These are phyloP conservation scores for Anoncus sp. DNA, from an alignment of 2,888 invertebrate species.

Conservation along the genomic window DNA sequence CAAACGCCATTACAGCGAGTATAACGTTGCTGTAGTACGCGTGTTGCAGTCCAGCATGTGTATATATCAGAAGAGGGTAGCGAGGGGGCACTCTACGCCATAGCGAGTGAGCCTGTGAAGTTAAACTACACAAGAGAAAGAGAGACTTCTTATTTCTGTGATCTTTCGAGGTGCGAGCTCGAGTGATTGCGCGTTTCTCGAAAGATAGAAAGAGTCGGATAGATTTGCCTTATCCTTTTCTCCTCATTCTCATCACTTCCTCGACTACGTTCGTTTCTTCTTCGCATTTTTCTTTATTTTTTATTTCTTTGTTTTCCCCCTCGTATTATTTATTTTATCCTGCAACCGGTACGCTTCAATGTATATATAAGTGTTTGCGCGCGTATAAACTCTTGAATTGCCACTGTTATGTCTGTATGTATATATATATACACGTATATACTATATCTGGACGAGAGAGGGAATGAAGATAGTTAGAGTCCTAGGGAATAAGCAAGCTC, in stretches of 20 bases:
- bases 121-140: constrained; percentile 41
- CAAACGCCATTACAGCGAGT: constrained; percentile 66
- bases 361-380: constrained; percentile 21
- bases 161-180: constrained; percentile 28
- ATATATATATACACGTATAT: constrained; percentile 6
- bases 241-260: constrained; percentile 50
- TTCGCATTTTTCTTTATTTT: constrained; percentile 7
- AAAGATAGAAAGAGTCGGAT: constrained; percentile 47
- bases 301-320: constrained; percentile 6
- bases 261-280: constrained; percentile 35
- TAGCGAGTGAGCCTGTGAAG: constrained; percentile 38
- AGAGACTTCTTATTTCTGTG: constrained; percentile 18
- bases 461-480: constrained; percentile 14
- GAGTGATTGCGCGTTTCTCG: constrained; percentile 46
- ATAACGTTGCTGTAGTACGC: constrained; percentile 53
- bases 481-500: constrained; percentile 39
- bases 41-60: constrained; percentile 15
- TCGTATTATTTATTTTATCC: constrained; percentile 47
- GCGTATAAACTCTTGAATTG: constrained; percentile 54
- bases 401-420: constrained; percentile 22
- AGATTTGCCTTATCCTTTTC: constrained; percentile 23
- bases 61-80: constrained; percentile 22
- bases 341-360: constrained; percentile 26
- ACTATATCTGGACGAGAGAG: too few species aligned
- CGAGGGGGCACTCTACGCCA: constrained; percentile 3